Evolutionary conservation across 2,888 invertebrate species (phyloP), one percentile per base, ranked within the genome.

Genomic region (Tigriopus californicus): DNA sequence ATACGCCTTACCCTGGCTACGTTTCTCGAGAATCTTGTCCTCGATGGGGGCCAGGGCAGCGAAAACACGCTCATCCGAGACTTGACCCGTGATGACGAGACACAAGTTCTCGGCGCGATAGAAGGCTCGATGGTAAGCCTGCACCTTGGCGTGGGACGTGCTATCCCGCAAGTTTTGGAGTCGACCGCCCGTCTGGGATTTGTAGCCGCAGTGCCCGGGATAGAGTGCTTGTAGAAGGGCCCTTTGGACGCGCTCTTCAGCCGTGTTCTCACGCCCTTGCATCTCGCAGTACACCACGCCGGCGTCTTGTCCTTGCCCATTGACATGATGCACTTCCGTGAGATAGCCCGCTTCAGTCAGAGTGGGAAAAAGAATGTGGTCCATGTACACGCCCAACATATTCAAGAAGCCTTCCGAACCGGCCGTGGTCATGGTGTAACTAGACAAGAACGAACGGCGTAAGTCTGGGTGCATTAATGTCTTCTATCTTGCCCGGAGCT

Each of bases 241-340:
- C 58, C 79, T 70, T 65, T 81, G 77, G 62, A 81, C 77, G 62
- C 82, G 74, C 61, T 80, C 79, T 67, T 85, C 84, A 4, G 83
- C 83, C 13, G 77, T 78, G 70, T 86, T 88, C 70, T 89, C 89
- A 33, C 79, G 70, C 0, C 83, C 85, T 71, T 89, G 90, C 85
- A 91, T 90, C 74, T 94, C 91, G 70, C 87, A 88, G 70, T 92
- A 92, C n/a, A 91, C 90, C 13, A 91, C 88, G 18, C 92, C 92
- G 11, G 84, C 88, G 74, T 94, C 83, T 64, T 85, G 82, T 0
- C 91, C 92, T 61, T 85, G 81, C 0, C 82, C 85, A 66, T 85
- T 87, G 62, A 92, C 77, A 69, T 92, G 91, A 71, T 92, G 89
- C 0, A 94, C 90, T 74, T 92, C 92, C 0, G 91, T 92, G 33